Conservation (phyloP, 2,113 vertebrate genomes). For the rat (Rattus norvegicus) region DNA sequence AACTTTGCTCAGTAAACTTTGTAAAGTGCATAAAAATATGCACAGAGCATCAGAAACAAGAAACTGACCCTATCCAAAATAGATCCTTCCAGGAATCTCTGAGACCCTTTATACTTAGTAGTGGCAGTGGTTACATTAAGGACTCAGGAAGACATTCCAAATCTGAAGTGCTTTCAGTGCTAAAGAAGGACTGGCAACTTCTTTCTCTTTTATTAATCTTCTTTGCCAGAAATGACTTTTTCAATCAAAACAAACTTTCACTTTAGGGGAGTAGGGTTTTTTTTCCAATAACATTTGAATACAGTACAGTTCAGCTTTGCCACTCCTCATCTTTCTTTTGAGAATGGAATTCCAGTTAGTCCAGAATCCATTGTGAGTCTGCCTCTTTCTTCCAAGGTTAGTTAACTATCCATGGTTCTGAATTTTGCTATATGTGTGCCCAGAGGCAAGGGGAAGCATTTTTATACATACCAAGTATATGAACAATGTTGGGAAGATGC, state of each 20-base stretch:
- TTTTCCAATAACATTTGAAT: slow-evolving; percentile 51
- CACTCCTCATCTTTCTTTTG: neutral
- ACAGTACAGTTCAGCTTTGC: slow-evolving; percentile 35
- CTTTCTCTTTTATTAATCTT: slow-evolving; percentile 64
- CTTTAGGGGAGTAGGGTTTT: slow-evolving; percentile 7
- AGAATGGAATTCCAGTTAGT: slow-evolving; percentile 31
- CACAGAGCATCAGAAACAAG: slow-evolving; percentile 31
- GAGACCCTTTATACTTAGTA: slow-evolving; percentile 67
- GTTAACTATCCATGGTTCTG: slow-evolving; percentile 60
- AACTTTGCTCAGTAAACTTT: slow-evolving; percentile 58
- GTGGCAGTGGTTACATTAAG: slow-evolving; percentile 74
- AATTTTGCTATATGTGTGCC: slow-evolving; percentile 67
- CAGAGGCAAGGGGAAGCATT: slow-evolving; percentile 63
- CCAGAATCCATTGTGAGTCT: slow-evolving; percentile 38
- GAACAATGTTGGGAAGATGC: slow-evolving; percentile 63
- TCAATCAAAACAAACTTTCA: slow-evolving; percentile 74
- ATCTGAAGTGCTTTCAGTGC: slow-evolving; percentile 72
- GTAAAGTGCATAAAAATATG: slow-evolving; percentile 65
- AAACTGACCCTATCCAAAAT: slow-evolving; percentile 70
- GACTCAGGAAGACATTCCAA: slow-evolving; percentile 60
- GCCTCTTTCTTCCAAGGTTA: slow-evolving; percentile 44
- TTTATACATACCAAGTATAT: slow-evolving; percentile 74
- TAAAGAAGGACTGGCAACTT: slow-evolving; percentile 66
- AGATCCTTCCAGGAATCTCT: slow-evolving; percentile 75
- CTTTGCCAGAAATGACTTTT: slow-evolving; percentile 69